Conservation (phyloP, 2,797 vertebrate genomes). For the Delichon dasypus region DNA sequence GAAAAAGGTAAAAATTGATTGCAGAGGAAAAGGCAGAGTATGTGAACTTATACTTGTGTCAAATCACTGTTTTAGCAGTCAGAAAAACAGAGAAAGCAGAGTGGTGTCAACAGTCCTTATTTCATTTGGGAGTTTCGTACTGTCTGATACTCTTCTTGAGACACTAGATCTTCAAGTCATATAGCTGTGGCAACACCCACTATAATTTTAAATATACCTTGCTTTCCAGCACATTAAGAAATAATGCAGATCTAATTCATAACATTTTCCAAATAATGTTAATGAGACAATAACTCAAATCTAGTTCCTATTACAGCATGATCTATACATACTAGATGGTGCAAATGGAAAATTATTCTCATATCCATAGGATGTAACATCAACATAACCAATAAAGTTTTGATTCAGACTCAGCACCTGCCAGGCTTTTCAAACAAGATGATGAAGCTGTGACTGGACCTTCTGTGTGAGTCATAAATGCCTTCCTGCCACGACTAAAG, state of each 20-base stretch:
- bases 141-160: background rate
- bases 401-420: background rate
- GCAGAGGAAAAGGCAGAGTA: background rate
- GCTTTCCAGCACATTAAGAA: background rate
- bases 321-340: background rate
- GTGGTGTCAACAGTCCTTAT: background rate
- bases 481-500: background rate
- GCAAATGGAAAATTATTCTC: background rate
- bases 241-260: background rate
- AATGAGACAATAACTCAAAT: background rate
- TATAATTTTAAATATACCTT: background rate
- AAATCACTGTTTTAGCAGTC: background rate
- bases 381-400: background rate
- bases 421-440: background rate
- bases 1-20: background rate
- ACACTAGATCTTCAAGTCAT: background rate
- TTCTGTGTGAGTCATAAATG: background rate
- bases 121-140: background rate
- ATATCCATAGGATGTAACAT: background rate
- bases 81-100: background rate
- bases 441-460: background rate
- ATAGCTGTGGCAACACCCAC: background rate
- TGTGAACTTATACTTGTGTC: background rate
- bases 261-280: background rate
- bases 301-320: background rate